These are phyloP conservation scores for Boulengeromyrus knoepffleri DNA, from an alignment of 2,113 vertebrate species.

Conservation along the genomic window DNA sequence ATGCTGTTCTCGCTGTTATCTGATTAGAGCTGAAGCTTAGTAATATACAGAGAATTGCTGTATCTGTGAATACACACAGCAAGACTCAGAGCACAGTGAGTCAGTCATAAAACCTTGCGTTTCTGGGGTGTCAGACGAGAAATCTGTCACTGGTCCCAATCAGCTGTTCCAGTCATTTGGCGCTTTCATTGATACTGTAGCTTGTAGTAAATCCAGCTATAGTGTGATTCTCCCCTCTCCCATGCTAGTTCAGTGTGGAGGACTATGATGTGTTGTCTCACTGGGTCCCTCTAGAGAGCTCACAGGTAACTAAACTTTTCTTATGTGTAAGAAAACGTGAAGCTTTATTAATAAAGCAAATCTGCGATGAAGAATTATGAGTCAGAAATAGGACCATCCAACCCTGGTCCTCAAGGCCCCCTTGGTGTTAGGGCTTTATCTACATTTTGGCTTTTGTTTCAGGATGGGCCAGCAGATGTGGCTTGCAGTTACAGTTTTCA, in stretches of 20 bases:
- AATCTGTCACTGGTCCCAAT: conserved; percentile 6
- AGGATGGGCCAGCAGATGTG: background rate
- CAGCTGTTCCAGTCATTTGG: background rate
- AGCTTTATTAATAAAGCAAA: background rate
- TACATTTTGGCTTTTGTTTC: background rate
- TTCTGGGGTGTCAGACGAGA: conserved; percentile 1
- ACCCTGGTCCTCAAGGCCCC: background rate
- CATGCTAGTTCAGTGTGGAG: background rate
- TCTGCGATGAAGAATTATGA: background rate
- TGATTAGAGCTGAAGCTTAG: background rate
- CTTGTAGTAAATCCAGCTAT: background rate
- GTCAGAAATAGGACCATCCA: background rate
- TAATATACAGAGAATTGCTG: background rate
- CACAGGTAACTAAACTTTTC: background rate
- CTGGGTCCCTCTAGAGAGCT: background rate
- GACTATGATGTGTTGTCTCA: background rate
- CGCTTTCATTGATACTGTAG: background rate
- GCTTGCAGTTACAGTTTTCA: background rate
- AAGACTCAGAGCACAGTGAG: background rate
- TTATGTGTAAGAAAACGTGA: background rate
- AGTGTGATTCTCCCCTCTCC: background rate
- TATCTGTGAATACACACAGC: background rate
- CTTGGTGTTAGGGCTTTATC: background rate
- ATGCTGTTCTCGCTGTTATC: background rate
- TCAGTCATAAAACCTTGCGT: background rate